Evolutionary conservation across 2,113 vertebrate species (phyloP), one percentile per base, ranked within the genome.

Genomic region (Brachyistius frenatus): DNA sequence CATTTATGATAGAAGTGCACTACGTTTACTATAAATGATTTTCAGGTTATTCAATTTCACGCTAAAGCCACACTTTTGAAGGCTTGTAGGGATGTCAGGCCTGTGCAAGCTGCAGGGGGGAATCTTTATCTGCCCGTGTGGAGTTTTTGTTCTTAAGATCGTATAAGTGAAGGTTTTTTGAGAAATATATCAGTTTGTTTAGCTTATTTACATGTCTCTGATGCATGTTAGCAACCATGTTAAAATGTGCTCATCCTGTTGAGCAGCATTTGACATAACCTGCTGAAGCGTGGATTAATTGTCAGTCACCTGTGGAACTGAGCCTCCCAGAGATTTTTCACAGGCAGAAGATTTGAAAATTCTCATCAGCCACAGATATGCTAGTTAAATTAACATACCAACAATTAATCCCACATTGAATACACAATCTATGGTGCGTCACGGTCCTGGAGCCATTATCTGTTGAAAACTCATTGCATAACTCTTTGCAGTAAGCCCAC

Each of bases 11-110:
- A 33, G 64, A 71, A 31, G 13, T 50, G 10, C 41, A 44, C 41
- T 11, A 33, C 2, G 3, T 77, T 60, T 41, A 72, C 46, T 47
- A 54, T 73, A 82, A 81, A 80, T 69, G 35, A 81, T 73, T 85
- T 78, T 66, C 54, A 87, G 69, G 67, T 78, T 68, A 83, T 89
- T 87, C 57, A 85, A 79, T 92, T 84, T 85, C 76, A 87, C 6
- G 57, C 63, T 65, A 36, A 78, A 76, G 74, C 57, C 35, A 33
- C n/a, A 47, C 66, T 69, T 73, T 67, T 89, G 75, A 14, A 23
- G 52, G 76, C 69, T 67, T 89, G 75, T 13, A 23, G 52, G 76
- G 47, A 66, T 54, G 37, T 66, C n/a, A 53, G 56, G 55, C 60
- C 55, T 32, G 4, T 70, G 32, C 2, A 56, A 30, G 66, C 57